Conservation (phyloP, 1,140 invertebrate genomes). For the Glossosoma conforme region DNA sequence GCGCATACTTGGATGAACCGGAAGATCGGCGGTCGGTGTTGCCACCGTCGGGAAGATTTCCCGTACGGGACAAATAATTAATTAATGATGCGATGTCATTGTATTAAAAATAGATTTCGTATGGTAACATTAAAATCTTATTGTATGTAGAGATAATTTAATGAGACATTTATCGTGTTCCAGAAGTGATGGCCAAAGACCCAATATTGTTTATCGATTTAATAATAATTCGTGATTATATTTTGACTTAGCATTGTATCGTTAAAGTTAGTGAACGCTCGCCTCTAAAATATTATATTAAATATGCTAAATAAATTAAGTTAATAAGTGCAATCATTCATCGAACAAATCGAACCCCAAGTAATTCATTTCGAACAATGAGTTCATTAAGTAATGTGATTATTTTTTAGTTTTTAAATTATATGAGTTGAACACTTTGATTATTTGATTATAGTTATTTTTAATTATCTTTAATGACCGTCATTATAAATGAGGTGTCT, state of each 20-base stretch:
- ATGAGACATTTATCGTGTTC: slow-evolving; percentile 23
- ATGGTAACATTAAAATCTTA: too few species aligned
- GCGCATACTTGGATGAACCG: too few species aligned
- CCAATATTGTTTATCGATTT: slow-evolving; percentile 25
- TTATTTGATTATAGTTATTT: background rate
- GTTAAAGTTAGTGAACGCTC: slow-evolving; percentile 25
- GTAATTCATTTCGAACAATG: slow-evolving; percentile 14
- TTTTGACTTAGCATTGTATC: slow-evolving; percentile 20
- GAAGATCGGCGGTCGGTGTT: too few species aligned
- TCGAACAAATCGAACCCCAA: slow-evolving; percentile 31
- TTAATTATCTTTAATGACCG: background rate
- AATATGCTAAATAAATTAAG: slow-evolving; percentile 25
- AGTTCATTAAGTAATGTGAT: slow-evolving; percentile 25
- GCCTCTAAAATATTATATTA: slow-evolving; percentile 25
- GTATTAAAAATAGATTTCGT: too few species aligned
- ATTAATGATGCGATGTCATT: too few species aligned
- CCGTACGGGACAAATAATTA: too few species aligned
- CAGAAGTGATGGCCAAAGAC: slow-evolving; percentile 31
- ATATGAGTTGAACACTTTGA: slow-evolving; percentile 17
- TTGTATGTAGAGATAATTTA: too few species aligned
- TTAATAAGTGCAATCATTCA: slow-evolving; percentile 31
- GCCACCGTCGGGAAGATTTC: too few species aligned
- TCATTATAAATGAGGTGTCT: slow-evolving; percentile 2
- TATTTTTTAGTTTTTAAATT: slow-evolving; percentile 27
- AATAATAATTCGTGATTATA: slow-evolving; percentile 28